Percentiles rank a stretch among this genome's conserved stretches.
These are phyloP conservation scores for Micropterix aruncella DNA, from an alignment of 2,888 invertebrate genomes.

Conservation along the genomic window DNA sequence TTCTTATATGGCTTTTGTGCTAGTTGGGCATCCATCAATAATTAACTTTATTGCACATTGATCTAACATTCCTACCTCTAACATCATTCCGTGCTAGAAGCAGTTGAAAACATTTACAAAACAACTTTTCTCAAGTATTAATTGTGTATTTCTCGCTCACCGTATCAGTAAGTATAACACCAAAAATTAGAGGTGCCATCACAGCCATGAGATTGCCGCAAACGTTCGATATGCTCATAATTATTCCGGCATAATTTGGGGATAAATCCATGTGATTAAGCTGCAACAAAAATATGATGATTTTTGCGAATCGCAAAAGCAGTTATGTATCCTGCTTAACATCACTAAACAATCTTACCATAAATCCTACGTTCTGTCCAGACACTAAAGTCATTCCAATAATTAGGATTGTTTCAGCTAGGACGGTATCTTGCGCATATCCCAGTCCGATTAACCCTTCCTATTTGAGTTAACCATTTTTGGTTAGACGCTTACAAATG, in stretches of 20 bases:
- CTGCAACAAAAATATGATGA: conserved; percentile 23
- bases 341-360: background rate
- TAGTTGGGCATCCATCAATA: too few species aligned
- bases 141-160: conserved; percentile 43
- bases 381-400: background rate
- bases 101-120: too few species aligned
- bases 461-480: too few species aligned
- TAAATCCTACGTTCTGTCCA: background rate
- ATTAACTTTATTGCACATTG: too few species aligned
- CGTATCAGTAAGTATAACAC: conserved; percentile 49
- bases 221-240: conserved; percentile 74
- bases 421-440: background rate
- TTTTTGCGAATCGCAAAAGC: too few species aligned
- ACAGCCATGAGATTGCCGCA: conserved; percentile 57
- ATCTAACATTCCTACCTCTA: too few species aligned
- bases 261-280: conserved; percentile 72
- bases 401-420: background rate
- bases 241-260: conserved; percentile 66
- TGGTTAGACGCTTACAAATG: too few species aligned
- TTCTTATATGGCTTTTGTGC: too few species aligned
- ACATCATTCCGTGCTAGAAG: too few species aligned
- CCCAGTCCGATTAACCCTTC: background rate
- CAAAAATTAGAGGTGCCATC: conserved; percentile 56
- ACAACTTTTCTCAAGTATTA: too few species aligned
- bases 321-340: background rate